Evolutionary conservation across 2,888 invertebrate species (phyloP).

Genomic region (Gymnoscelis rufifasciata): DNA sequence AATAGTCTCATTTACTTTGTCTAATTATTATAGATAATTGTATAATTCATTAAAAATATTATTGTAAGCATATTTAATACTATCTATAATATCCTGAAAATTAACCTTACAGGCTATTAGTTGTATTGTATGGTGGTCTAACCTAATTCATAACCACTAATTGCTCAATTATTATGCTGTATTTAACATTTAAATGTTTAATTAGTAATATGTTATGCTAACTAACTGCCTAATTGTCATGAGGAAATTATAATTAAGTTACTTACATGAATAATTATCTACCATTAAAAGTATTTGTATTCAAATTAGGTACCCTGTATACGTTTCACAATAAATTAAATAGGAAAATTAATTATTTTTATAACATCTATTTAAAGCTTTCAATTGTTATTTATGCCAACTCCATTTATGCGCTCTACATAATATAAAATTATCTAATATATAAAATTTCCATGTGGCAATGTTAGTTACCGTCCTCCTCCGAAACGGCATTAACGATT

Average conservation of each 20-base stretch:
- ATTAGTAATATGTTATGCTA: conserved; percentile 6
- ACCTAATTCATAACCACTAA: conserved; percentile 1
- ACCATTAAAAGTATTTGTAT: conserved; percentile 4
- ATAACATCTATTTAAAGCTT: too few species aligned
- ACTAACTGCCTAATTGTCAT: conserved; percentile 4
- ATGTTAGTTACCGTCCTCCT: too few species aligned
- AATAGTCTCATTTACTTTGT: too few species aligned
- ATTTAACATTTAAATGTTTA: not conserved
- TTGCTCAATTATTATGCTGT: not conserved
- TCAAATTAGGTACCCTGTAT: conserved; percentile 3
- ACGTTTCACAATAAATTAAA: conserved; percentile 9
- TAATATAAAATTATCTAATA: too few species aligned
- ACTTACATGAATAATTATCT: conserved; percentile 1
- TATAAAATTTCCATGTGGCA: too few species aligned
- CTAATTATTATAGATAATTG: too few species aligned
- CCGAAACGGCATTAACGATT: too few species aligned
- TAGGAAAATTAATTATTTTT: conserved; percentile 1
- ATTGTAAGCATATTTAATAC: too few species aligned
- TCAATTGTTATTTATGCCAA: too few species aligned
- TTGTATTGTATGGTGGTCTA: not conserved
- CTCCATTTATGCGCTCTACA: too few species aligned
- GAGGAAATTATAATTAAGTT: conserved; percentile 2
- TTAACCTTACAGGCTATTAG: not conserved
- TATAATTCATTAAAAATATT: too few species aligned
- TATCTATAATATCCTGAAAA: not conserved